These are phyloP conservation scores for Xylocampa areola DNA, from an alignment of 2,888 invertebrate species.

Conservation along the genomic window DNA sequence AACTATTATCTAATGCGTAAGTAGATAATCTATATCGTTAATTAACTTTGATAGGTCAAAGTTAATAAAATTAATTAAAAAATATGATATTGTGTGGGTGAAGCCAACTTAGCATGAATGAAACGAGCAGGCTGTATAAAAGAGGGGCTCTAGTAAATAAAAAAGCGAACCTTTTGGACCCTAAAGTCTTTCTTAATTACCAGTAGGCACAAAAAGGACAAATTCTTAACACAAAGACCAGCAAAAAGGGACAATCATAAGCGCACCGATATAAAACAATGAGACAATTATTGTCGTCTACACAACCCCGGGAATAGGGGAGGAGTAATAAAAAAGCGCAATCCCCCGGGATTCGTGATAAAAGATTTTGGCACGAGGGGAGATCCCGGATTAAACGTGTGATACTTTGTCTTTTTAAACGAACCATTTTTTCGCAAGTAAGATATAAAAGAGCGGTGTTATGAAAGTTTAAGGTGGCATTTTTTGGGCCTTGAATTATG, in stretches of 20 bases:
- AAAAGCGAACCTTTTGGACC: too few relatives aligned
- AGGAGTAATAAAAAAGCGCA: slow-evolving; percentile 77
- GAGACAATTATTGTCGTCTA: slow-evolving; percentile 79
- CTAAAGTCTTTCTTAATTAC: not conserved
- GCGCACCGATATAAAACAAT: slow-evolving; percentile 79
- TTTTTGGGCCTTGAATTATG: slow-evolving; percentile 37
- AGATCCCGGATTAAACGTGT: slow-evolving; percentile 73
- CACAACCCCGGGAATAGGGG: slow-evolving; percentile 64
- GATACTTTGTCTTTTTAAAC: slow-evolving; percentile 87
- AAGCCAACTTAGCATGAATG: too few relatives aligned
- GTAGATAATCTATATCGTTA: too few relatives aligned
- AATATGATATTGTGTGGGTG: too few relatives aligned
- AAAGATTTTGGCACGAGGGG: slow-evolving; percentile 84
- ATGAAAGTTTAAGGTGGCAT: slow-evolving; percentile 55
- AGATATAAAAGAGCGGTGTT: slow-evolving; percentile 59
- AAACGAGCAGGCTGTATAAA: too few relatives aligned
- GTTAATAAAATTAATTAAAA: too few relatives aligned
- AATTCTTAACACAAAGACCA: slow-evolving; percentile 34
- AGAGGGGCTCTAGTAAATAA: too few relatives aligned
- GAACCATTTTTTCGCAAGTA: slow-evolving; percentile 67
- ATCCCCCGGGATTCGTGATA: slow-evolving; percentile 79
- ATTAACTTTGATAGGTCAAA: too few relatives aligned
- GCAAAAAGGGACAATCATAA: slow-evolving; percentile 54
- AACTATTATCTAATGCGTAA: too few relatives aligned
- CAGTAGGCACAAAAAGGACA: slow-evolving; percentile 13